Evolutionary conservation across 2,113 vertebrate species (phyloP).

Genomic region (Gadus chalcogrammus): DNA sequence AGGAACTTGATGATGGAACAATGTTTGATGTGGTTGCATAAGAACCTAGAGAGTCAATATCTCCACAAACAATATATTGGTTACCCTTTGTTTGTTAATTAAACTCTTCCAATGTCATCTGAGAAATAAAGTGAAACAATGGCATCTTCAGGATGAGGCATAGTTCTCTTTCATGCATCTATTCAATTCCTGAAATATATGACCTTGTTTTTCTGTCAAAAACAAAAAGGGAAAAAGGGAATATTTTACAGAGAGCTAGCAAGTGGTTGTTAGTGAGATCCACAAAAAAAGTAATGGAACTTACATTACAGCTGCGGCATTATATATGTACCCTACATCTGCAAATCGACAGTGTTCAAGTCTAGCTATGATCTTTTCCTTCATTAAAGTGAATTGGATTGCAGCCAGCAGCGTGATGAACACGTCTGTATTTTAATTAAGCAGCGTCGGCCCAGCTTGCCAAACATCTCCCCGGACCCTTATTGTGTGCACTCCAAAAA

Average conservation of each 20-base stretch:
- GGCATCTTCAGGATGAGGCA: slow-evolving; percentile 3
- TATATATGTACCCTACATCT: no score
- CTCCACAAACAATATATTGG: no score
- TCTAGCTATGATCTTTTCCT: slow-evolving; percentile 13
- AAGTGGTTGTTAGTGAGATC: no score
- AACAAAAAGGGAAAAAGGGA: no score
- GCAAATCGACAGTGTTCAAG: slow-evolving; percentile 12
- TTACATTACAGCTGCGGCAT: no score
- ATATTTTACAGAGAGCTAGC: no score
- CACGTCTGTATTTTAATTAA: slow-evolving; percentile 56
- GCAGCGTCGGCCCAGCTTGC: slow-evolving; percentile 15
- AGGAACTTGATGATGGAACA: no score
- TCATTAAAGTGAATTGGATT: slow-evolving; percentile 32
- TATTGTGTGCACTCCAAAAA: slow-evolving; percentile 13
- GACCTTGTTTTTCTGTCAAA: no score
- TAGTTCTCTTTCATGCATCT: background rate
- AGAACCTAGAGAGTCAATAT: no score
- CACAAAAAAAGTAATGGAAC: no score
- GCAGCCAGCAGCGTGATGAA: slow-evolving; percentile 32
- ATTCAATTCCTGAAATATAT: background rate
- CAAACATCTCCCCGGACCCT: slow-evolving; percentile 15
- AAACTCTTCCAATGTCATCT: background rate
- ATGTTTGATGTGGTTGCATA: no score
- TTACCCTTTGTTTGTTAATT: no score
- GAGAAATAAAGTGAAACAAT: background rate